Conservation (phyloP, 2,888 invertebrate species). For the Argyra leucocephala region DNA sequence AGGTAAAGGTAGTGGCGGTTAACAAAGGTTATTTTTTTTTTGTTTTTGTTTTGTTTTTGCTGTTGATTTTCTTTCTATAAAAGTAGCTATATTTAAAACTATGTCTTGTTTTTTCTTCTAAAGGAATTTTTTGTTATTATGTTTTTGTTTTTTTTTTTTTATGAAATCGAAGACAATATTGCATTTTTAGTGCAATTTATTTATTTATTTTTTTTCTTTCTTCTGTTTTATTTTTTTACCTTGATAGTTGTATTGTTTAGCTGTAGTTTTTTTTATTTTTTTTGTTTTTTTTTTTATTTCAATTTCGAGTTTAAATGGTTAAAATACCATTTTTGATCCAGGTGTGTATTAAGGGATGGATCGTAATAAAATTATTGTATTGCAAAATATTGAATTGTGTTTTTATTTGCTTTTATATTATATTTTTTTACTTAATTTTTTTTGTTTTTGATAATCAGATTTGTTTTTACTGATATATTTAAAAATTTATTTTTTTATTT, state of each 20-base stretch:
- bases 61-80: background rate
- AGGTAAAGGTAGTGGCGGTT: slow-evolving; percentile 3
- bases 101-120: too few relatives aligned
- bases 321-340: too few relatives aligned
- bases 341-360: too few relatives aligned
- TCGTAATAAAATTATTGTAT: too few relatives aligned
- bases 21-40: background rate
- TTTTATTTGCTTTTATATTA: too few relatives aligned
- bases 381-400: too few relatives aligned
- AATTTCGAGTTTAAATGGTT: background rate
- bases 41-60: background rate
- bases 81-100: background rate
- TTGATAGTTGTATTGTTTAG: slow-evolving; percentile 6
- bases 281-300: background rate
- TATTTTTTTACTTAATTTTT: too few relatives aligned
- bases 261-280: background rate
- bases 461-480: too few relatives aligned
- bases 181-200: slow-evolving; percentile 3
- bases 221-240: background rate
- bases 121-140: too few relatives aligned
- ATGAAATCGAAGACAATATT: slow-evolving; percentile 4
- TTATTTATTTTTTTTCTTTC: background rate
- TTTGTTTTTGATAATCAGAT: too few relatives aligned
- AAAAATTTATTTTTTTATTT: too few relatives aligned
- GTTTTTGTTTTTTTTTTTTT: background rate